Conservation (phyloP, 2,113 vertebrate genomes). For the Heterotilapia buettikoferi region DNA sequence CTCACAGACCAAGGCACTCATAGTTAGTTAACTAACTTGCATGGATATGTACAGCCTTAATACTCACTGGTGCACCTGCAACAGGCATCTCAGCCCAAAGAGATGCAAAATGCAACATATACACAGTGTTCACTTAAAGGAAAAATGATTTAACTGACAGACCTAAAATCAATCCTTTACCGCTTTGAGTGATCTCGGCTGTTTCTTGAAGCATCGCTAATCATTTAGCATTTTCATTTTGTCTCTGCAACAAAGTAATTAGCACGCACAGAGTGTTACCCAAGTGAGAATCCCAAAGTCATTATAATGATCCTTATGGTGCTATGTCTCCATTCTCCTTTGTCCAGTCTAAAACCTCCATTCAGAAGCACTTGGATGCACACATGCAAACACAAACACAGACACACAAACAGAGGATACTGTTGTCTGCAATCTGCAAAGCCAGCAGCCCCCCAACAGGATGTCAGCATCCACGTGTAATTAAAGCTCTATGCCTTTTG, state of each 20-base stretch:
- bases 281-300: neutral
- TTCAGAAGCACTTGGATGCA: neutral
- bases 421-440: slow-evolving; percentile 36
- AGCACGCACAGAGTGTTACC: neutral
- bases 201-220: neutral
- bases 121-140: neutral
- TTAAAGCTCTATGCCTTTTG: slow-evolving; percentile 46
- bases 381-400: neutral
- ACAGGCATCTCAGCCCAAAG: neutral
- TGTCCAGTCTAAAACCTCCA: neutral
- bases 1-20: neutral
- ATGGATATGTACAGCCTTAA: neutral
- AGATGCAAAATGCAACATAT: neutral
- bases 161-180: neutral
- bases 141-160: neutral
- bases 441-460: slow-evolving; percentile 39
- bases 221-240: neutral
- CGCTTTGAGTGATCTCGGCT: neutral
- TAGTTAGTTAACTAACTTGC: neutral
- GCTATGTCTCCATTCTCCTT: neutral
- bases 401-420: neutral
- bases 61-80: neutral
- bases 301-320: neutral
- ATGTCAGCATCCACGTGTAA: slow-evolving; percentile 40
- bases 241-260: slow-evolving; percentile 26